These are phyloP conservation scores for Incurvaria masculella DNA, from an alignment of 2,888 invertebrate genomes.

Conservation along the genomic window DNA sequence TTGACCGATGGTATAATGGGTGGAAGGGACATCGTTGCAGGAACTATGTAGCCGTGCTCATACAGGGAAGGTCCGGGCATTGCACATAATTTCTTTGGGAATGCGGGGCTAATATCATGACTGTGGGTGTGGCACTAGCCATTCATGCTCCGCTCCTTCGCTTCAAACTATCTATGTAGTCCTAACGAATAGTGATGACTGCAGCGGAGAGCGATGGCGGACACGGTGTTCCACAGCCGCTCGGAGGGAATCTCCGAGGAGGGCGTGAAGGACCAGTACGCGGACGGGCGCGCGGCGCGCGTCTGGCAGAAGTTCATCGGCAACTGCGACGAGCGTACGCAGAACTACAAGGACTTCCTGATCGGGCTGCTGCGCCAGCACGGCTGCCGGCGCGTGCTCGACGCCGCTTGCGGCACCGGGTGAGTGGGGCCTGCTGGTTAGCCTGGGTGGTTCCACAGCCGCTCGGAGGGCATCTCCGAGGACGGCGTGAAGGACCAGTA, in stretches of 20 bases:
- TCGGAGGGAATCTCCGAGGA: constrained; percentile 81
- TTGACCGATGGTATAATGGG: too few relatives aligned
- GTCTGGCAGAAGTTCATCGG: constrained; percentile 92
- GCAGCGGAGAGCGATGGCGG: not conserved
- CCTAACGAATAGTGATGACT: too few relatives aligned
- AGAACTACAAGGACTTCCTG: constrained; percentile 80
- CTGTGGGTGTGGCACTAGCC: too few relatives aligned
- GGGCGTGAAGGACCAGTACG: constrained; percentile 83
- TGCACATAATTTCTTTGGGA: too few relatives aligned
- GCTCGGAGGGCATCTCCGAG: constrained; percentile 79
- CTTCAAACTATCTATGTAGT: too few relatives aligned
- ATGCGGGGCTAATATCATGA: too few relatives aligned
- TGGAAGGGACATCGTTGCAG: too few relatives aligned
- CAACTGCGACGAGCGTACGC: constrained; percentile 78
- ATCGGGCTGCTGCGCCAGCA: constrained; percentile 65
- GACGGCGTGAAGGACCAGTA: constrained; percentile 84
- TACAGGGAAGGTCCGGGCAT: too few relatives aligned
- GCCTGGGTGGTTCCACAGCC: not conserved
- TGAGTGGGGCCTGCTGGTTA: constrained; percentile 31
- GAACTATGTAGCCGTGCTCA: too few relatives aligned
- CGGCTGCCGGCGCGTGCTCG: constrained; percentile 71
- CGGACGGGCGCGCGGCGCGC: constrained; percentile 86
- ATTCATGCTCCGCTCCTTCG: too few relatives aligned
- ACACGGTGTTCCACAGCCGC: constrained; percentile 23
- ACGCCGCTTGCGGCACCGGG: constrained; percentile 92